Evolutionary conservation across 2,797 vertebrate genomes (phyloP).

Genomic region (Threskiornis aethiopicus): DNA sequence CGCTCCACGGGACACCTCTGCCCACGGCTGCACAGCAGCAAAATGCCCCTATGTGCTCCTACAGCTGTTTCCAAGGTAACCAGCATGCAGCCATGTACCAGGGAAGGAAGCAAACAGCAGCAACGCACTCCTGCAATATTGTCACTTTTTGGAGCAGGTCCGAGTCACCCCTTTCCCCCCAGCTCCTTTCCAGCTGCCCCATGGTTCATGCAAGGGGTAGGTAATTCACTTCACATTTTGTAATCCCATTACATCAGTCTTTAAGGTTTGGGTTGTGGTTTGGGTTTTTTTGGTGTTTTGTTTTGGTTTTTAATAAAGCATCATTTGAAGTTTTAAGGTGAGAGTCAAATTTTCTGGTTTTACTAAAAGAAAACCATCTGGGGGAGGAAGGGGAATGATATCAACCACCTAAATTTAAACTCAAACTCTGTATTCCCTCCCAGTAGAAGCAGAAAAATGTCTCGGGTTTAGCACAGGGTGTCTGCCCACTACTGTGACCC

Average conservation of each 20-base stretch:
- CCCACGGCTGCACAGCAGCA: constrained; percentile 60
- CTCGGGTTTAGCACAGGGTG: background rate
- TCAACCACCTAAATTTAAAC: constrained; percentile 7
- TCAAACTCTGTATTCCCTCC: background rate
- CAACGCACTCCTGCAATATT: background rate
- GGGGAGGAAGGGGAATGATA: background rate
- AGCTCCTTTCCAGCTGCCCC: background rate
- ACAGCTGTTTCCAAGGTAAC: constrained; percentile 81
- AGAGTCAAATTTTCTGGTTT: background rate
- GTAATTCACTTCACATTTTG: background rate
- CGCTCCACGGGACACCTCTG: constrained; percentile 61
- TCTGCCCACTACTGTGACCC: background rate
- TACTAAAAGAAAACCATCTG: background rate
- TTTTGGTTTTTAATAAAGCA: background rate
- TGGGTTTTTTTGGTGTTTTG: too few relatives aligned
- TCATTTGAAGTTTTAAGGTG: background rate
- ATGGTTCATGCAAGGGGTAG: background rate
- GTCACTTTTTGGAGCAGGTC: background rate
- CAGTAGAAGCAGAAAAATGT: background rate
- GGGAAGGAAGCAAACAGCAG: constrained; percentile 39
- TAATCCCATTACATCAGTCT: background rate
- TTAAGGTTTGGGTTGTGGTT: background rate
- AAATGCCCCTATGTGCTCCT: constrained; percentile 62
- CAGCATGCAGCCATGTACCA: constrained; percentile 55
- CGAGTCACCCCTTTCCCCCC: background rate